Conservation (phyloP, 1,140 invertebrate species). For the Phymorhynchus buccinoides region DNA sequence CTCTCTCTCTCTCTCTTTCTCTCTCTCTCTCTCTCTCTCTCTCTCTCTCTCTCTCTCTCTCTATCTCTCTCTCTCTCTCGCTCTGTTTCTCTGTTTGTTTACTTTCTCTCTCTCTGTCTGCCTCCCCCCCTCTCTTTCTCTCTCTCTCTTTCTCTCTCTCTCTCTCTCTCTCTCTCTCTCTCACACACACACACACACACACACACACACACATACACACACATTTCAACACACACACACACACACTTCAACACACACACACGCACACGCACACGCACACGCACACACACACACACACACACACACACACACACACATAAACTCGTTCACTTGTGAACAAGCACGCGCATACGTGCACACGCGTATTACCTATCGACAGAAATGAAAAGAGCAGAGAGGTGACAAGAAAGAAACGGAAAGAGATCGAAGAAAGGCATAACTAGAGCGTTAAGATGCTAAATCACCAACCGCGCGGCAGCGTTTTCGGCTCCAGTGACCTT, state of each 20-base stretch:
- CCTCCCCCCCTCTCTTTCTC: not conserved
- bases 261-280: not conserved
- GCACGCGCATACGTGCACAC: too few relatives aligned
- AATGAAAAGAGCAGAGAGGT: too few relatives aligned
- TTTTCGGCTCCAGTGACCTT: too few relatives aligned
- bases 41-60: conserved; percentile 16
- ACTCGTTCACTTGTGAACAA: too few relatives aligned
- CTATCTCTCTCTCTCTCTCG: not conserved
- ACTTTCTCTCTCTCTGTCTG: not conserved
- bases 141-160: conserved; percentile 3
- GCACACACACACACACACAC: not conserved
- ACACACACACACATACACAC: conserved; percentile 25
- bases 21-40: conserved; percentile 17
- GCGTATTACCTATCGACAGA: too few relatives aligned
- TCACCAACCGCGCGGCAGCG: too few relatives aligned
- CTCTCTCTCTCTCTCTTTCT: not conserved
- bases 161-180: not conserved
- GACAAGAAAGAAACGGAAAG: too few relatives aligned
- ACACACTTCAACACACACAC: not conserved
- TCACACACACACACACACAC: conserved; percentile 2
- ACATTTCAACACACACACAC: not conserved
- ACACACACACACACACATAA: too few relatives aligned
- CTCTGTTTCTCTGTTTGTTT: not conserved
- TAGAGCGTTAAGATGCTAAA: too few relatives aligned
- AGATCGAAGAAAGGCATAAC: too few relatives aligned